phyloP scores from a whole-genome alignment of 2,888 invertebrate genomes.

The Agrochola circellaris region DNA sequence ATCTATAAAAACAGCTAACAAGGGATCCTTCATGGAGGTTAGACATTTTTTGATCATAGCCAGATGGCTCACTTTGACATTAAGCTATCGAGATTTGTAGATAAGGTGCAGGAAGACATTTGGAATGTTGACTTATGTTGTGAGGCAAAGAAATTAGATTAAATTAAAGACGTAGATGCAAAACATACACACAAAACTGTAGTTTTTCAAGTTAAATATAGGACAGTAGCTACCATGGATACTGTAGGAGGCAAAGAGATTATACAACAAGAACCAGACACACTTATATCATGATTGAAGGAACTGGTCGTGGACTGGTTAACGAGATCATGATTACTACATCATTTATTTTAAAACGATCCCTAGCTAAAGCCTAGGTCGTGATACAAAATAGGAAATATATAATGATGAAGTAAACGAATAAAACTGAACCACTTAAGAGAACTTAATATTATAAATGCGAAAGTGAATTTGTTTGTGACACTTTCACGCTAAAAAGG shows the following conservation, averaged over 20 bases:
- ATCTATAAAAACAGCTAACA: conserved; percentile 78
- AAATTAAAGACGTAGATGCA: conserved; percentile 20
- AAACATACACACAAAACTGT: conserved; percentile 3
- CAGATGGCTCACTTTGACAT: conserved; percentile 63
- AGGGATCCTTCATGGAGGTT: conserved; percentile 68
- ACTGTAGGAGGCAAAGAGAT: conserved; percentile 28
- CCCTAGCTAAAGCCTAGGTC: background rate
- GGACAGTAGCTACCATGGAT: background rate
- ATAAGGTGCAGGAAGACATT: conserved; percentile 50
- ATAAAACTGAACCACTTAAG: background rate
- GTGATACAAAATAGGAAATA: conserved; percentile 12
- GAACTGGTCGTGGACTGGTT: conserved; percentile 42
- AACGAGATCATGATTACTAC: conserved; percentile 48
- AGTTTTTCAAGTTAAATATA: conserved; percentile 26
- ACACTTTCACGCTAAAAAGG: too few species aligned
- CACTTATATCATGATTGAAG: conserved; percentile 43
- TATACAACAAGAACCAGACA: conserved; percentile 48
- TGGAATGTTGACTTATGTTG: conserved; percentile 41
- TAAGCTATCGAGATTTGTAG: conserved; percentile 41
- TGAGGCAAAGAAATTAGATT: conserved; percentile 26
- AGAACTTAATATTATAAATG: too few species aligned
- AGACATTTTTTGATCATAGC: conserved; percentile 61
- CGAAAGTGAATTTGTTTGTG: too few species aligned
- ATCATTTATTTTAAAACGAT: conserved; percentile 42
- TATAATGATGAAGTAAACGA: background rate